Evolutionary conservation across 2,797 vertebrate species (phyloP), one percentile per base, ranked within the genome.

Genomic region (Enteromius mattozi): DNA sequence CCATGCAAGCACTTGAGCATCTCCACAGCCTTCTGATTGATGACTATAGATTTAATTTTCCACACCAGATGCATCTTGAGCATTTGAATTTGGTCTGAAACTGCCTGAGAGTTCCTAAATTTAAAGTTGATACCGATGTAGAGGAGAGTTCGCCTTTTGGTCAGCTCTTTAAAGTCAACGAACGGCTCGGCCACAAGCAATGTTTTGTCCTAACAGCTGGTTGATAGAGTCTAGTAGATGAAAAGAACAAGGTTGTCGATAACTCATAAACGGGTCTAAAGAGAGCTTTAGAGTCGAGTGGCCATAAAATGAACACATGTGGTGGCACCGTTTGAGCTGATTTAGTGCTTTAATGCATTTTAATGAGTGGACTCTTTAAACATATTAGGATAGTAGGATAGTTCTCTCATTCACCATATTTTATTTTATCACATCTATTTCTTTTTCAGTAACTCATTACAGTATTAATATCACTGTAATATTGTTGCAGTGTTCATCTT

Each of bases 41-140:
- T 86, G 84, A 84, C 84, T 45, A n/a, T 72, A 72, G 75, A 69
- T 87, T 87, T 83, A 61, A 68, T 82, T 82, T 89, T 74, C 74
- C 54, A 56, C 86, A 69, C 83, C 3, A 49, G 59, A 47, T 81
- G 69, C 63, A 76, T 88, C 82, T 63, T 51, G 8, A 85, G 86
- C 77, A 78, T 87, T 75, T 83, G 54, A 70, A 84, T 81, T 71
- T 37, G 33, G 86, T 74, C 83, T 85, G 80, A 87, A 87, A 78
- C n/a, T 5, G 68, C 49, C 33, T 17, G 78, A 75, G 81, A 81
- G 83, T 65, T 87, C 83, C 81, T 81, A 54, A 63, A 85, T 78
- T 82, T 77, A 56, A 49, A 65, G 19, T 51, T 27, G 10, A 66
- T 85, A 80, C 69, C 2, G 7, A 61, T 68, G 59, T 35, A 65